Conservation (phyloP, 2,888 invertebrate genomes). For the Rhynchonema sp. region DNA sequence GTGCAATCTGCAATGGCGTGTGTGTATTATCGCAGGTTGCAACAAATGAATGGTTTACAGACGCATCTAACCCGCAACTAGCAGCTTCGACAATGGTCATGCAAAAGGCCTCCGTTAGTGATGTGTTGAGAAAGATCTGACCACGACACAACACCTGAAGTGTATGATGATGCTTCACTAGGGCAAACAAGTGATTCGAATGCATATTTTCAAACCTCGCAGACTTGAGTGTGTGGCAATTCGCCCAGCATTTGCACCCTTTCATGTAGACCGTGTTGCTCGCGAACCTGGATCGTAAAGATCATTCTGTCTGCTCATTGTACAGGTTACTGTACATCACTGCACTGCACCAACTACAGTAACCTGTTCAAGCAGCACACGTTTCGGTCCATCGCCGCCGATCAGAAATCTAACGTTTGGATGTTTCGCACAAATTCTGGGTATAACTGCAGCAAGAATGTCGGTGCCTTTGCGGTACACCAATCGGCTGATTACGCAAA, state of each 20-base stretch:
- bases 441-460: constrained; percentile 73
- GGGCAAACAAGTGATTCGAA: too few species aligned
- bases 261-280: constrained; percentile 34
- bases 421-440: constrained; percentile 57
- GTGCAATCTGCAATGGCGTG: constrained; percentile 44
- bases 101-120: constrained; percentile 95
- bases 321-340: background rate
- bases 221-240: constrained; percentile 67
- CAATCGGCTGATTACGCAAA: constrained; percentile 76
- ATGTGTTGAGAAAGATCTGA: constrained; percentile 93
- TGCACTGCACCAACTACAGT: constrained; percentile 32
- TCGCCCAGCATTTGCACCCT: constrained; percentile 70
- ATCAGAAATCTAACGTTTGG: constrained; percentile 39
- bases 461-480: constrained; percentile 97
- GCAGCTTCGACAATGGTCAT: constrained; percentile 99
- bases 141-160: constrained; percentile 43
- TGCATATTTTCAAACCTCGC: constrained; percentile 42
- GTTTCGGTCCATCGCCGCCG: constrained; percentile 84
- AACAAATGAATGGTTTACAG: background rate
- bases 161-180: constrained; percentile 2
- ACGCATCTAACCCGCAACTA: constrained; percentile 72
- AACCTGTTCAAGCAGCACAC: constrained; percentile 78
- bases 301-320: too few species aligned
- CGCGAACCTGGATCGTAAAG: constrained; percentile 17
- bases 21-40: background rate